phyloP scores from a whole-genome alignment of 2,797 vertebrate genomes.

The Eulemur mongoz region DNA sequence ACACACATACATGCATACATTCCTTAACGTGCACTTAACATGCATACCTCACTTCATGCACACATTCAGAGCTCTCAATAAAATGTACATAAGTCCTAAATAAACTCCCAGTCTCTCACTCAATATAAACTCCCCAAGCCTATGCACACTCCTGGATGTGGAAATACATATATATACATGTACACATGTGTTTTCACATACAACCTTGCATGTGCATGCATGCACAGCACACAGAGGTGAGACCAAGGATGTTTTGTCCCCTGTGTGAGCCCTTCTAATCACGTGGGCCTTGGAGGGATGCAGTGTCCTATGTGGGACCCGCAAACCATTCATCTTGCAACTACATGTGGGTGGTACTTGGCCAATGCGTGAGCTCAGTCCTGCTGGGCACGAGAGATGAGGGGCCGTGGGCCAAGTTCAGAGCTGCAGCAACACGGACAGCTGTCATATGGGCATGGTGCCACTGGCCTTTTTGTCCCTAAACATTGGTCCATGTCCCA shows the following conservation, averaged over 20 bases:
- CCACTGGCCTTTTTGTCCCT: neutral
- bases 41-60: neutral
- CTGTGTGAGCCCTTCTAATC: neutral
- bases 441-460: neutral
- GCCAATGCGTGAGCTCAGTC: neutral
- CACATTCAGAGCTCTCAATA: neutral
- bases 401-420: constrained; percentile 19
- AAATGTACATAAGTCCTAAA: neutral
- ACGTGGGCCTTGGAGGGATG: neutral
- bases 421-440: neutral
- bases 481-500: neutral
- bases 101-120: neutral
- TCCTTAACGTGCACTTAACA: neutral
- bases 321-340: neutral
- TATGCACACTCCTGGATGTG: neutral
- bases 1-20: neutral
- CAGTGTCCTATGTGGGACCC: accelerated
- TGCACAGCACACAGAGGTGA: neutral
- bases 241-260: neutral
- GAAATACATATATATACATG: neutral
- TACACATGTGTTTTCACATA: neutral
- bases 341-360: neutral
- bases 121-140: neutral
- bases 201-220: neutral
- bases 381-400: neutral